phyloP scores from a whole-genome alignment of 2,797 vertebrate genomes.

The Takifugu rubripes region DNA sequence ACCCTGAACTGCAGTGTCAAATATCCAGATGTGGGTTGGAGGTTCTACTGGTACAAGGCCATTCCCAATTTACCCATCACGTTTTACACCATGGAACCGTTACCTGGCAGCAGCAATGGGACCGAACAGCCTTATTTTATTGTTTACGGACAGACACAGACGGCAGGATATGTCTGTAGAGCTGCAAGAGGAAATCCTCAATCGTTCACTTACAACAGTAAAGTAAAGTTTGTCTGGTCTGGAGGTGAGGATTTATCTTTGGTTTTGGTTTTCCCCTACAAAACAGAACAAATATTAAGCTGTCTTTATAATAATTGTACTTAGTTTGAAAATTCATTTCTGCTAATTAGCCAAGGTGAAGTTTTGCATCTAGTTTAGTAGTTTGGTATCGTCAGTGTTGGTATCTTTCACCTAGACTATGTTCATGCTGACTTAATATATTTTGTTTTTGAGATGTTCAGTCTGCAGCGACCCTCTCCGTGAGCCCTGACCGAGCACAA shows the following conservation, averaged over 20 bases:
- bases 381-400: too few relatives aligned
- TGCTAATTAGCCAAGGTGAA: too few relatives aligned
- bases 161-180: slow-evolving; percentile 44
- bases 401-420: too few relatives aligned
- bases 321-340: too few relatives aligned
- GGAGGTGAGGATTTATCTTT: slow-evolving; percentile 20
- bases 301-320: too few relatives aligned
- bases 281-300: too few relatives aligned
- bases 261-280: too few relatives aligned
- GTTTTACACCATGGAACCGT: slow-evolving; percentile 21
- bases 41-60: slow-evolving; percentile 47
- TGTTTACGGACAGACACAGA: slow-evolving; percentile 23
- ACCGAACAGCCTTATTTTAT: slow-evolving; percentile 23
- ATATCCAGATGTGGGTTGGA: slow-evolving; percentile 39
- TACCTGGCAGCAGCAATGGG: slow-evolving; percentile 23
- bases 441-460: slow-evolving; percentile 14
- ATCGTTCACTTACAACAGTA: not conserved
- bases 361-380: too few relatives aligned
- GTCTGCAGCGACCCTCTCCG: slow-evolving; percentile 4
- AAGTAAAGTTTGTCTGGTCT: slow-evolving; percentile 24
- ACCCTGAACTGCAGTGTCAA: slow-evolving; percentile 29
- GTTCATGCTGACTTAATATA: too few relatives aligned
- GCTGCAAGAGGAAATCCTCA: slow-evolving; percentile 44
- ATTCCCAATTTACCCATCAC: not conserved
- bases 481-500: slow-evolving; percentile 40